Conservation (phyloP, 2,888 invertebrate genomes). For the Pherbina coryleti region DNA sequence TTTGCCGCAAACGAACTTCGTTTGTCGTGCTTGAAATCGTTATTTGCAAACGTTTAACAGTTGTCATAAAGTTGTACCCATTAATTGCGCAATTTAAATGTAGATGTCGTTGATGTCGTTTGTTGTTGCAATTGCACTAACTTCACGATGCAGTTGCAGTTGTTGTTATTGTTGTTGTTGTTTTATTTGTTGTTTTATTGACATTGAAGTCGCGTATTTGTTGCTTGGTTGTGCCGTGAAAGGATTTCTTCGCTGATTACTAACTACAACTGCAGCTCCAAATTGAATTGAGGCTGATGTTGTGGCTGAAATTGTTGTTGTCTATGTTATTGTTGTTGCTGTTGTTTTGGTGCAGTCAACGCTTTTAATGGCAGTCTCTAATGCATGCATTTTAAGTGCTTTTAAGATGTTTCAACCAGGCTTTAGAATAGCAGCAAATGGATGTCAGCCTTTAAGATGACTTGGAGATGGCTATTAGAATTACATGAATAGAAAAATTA, state of each 20-base stretch:
- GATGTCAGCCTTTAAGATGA: neutral
- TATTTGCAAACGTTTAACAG: too few relatives aligned
- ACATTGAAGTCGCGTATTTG: neutral
- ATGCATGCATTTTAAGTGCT: conserved; percentile 8
- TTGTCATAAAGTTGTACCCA: conserved; percentile 30
- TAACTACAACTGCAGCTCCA: too few relatives aligned
- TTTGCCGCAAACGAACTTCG: too few relatives aligned
- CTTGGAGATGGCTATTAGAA: neutral
- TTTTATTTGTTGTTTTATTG: neutral
- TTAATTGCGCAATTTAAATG: conserved; percentile 38
- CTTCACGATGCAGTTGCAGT: neutral
- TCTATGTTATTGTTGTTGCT: neutral
- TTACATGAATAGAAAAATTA: neutral
- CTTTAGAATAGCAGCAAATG: conserved; percentile 1
- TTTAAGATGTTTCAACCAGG: conserved; percentile 6
- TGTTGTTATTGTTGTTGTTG: too few relatives aligned
- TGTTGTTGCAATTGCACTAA: neutral
- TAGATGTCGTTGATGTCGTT: conserved; percentile 24
- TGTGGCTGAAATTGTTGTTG: neutral
- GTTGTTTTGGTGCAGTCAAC: neutral
- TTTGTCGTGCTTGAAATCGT: conserved; percentile 27
- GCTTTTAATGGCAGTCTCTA: neutral
- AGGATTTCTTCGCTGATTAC: too few relatives aligned
- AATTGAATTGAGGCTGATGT: neutral
- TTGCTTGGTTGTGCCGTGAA: too few relatives aligned